These are phyloP conservation scores for Recurvirostra avosetta DNA, from an alignment of 2,113 vertebrate genomes.

Conservation along the genomic window DNA sequence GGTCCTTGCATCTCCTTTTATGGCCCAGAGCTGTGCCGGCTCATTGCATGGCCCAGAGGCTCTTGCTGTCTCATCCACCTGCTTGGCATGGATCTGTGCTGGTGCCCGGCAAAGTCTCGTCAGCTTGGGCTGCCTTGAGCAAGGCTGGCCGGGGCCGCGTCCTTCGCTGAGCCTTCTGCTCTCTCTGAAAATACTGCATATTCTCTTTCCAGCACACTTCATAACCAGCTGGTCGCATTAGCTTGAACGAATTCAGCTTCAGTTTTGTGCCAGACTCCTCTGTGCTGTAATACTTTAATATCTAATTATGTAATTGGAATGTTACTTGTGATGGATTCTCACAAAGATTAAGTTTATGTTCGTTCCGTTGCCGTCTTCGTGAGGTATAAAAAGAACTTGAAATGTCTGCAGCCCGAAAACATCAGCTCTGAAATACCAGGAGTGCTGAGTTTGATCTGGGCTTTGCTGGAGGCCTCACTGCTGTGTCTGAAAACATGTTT, in stretches of 20 bases:
- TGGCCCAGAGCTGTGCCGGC: neutral
- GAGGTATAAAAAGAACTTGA: neutral
- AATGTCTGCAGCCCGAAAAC: neutral
- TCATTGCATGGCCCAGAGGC: neutral
- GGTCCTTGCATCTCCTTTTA: neutral
- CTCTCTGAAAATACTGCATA: neutral
- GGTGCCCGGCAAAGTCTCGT: neutral
- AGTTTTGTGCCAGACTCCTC: neutral
- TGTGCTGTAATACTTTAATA: neutral
- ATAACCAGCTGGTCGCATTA: neutral
- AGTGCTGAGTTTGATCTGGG: neutral
- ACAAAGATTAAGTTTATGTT: neutral
- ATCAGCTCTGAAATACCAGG: neutral
- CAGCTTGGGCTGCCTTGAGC: neutral
- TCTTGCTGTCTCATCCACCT: neutral
- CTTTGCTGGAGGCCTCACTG: neutral
- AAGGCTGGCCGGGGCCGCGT: neutral
- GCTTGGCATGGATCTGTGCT: neutral
- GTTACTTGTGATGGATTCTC: neutral
- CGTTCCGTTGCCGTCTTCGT: neutral
- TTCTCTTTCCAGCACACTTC: neutral
- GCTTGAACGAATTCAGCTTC: neutral
- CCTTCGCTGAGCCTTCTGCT: neutral
- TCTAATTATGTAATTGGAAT: neutral
- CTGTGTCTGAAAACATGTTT: neutral